A percentile compares a stretch with the other conserved stretches of the same genome.
These are phyloP conservation scores for Yponomeuta malinellus DNA, from an alignment of 2,888 invertebrate genomes.

Conservation along the genomic window DNA sequence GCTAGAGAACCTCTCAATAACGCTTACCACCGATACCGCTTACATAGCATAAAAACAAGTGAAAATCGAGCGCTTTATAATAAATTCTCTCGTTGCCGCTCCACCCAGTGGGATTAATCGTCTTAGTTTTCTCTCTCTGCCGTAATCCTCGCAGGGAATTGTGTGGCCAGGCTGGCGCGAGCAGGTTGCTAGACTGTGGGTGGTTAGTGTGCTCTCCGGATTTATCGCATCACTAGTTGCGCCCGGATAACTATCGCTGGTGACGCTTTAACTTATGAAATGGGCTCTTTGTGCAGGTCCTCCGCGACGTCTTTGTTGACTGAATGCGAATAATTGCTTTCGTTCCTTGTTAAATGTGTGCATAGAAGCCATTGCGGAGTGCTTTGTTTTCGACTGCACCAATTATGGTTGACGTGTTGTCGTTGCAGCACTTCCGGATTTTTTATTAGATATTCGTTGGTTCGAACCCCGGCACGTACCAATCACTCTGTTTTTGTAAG, in stretches of 20 bases:
- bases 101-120: slow-evolving; percentile 67
- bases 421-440: background rate
- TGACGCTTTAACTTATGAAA: slow-evolving; percentile 63
- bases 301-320: slow-evolving; percentile 53
- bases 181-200: slow-evolving; percentile 37
- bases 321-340: slow-evolving; percentile 61
- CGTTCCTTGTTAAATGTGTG: slow-evolving; percentile 16
- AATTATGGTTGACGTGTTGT: background rate
- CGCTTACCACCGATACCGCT: slow-evolving; percentile 8
- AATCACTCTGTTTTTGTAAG: no score
- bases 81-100: slow-evolving; percentile 61
- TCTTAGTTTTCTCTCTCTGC: slow-evolving; percentile 69
- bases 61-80: slow-evolving; percentile 61
- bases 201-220: slow-evolving; percentile 58
- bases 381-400: background rate
- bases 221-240: slow-evolving; percentile 69
- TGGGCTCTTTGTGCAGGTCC: slow-evolving; percentile 53
- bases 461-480: background rate
- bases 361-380: background rate
- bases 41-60: slow-evolving; percentile 29
- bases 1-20: background rate
- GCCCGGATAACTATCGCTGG: slow-evolving; percentile 60
- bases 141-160: slow-evolving; percentile 68
- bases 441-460: background rate
- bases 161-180: slow-evolving; percentile 53